Conservation (phyloP, 2,888 invertebrate genomes). For the Pterostichus niger region DNA sequence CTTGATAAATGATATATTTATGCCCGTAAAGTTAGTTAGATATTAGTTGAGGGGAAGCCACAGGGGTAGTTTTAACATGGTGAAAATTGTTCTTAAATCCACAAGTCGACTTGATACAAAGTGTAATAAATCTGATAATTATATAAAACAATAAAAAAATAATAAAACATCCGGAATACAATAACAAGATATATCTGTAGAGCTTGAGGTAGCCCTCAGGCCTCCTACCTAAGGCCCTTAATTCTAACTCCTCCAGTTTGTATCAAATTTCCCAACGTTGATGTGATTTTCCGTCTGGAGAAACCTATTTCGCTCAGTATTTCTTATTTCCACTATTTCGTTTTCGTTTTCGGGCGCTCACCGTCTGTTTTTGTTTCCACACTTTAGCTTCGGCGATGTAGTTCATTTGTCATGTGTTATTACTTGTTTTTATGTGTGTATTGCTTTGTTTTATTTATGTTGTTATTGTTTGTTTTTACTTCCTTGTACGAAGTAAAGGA, state of each 20-base stretch:
- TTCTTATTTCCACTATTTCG: conserved; percentile 43
- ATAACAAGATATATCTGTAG: too few species aligned
- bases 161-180: too few species aligned
- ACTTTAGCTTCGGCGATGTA: conserved; percentile 22
- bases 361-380: conserved; percentile 36
- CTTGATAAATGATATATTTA: too few species aligned
- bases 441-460: conserved; percentile 46
- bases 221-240: not conserved
- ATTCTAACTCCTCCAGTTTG: conserved; percentile 5
- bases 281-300: conserved; percentile 38
- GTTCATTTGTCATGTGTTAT: conserved; percentile 50
- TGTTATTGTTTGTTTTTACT: too few species aligned
- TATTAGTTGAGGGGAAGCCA: too few species aligned
- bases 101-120: too few species aligned
- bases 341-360: conserved; percentile 22
- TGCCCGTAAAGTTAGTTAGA: too few species aligned
- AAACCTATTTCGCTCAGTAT: conserved; percentile 24
- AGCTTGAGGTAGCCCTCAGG: not conserved
- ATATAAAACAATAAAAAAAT: too few species aligned
- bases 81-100: too few species aligned
- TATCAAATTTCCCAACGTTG: conserved; percentile 42
- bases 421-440: conserved; percentile 37
- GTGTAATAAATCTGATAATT: too few species aligned
- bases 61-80: too few species aligned
- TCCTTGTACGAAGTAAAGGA: too few species aligned